Evolutionary conservation across 2,888 invertebrate genomes (phyloP).

Genomic region (Eupeodes luniger): DNA sequence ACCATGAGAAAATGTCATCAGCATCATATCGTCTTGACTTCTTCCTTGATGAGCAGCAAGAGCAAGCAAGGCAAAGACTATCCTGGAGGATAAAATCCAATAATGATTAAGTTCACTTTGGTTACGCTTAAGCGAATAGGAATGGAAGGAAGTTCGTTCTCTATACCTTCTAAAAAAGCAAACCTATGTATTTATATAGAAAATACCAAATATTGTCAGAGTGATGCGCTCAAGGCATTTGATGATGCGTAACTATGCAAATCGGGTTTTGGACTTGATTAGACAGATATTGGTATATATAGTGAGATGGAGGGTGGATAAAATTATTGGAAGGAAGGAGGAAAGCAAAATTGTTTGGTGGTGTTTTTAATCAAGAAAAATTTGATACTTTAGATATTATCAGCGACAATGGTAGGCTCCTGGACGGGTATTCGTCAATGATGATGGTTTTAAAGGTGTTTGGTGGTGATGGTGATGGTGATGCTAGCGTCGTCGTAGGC

Average conservation of each 20-base stretch:
- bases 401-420: neutral
- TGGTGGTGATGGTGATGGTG: constrained; percentile 2
- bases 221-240: constrained; percentile 49
- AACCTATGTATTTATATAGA: no score
- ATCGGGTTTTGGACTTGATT: constrained; percentile 63
- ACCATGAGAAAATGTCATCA: constrained; percentile 35
- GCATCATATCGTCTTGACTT: constrained; percentile 6
- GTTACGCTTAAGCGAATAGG: constrained; percentile 32
- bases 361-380: constrained; percentile 64
- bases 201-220: constrained; percentile 50
- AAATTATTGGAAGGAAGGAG: neutral
- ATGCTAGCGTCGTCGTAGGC: no score
- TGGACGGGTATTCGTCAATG: constrained; percentile 1
- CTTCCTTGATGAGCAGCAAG: constrained; percentile 32
- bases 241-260: constrained; percentile 68
- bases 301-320: neutral
- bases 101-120: constrained; percentile 67
- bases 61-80: constrained; percentile 13
- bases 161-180: neutral
- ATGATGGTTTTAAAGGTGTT: neutral
- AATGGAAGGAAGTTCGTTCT: neutral
- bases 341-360: neutral
- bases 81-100: constrained; percentile 66
- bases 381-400: constrained; percentile 57
- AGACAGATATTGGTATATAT: constrained; percentile 33